phyloP scores from a whole-genome alignment of 2,888 invertebrate species.

The Deilephila elpenor region DNA sequence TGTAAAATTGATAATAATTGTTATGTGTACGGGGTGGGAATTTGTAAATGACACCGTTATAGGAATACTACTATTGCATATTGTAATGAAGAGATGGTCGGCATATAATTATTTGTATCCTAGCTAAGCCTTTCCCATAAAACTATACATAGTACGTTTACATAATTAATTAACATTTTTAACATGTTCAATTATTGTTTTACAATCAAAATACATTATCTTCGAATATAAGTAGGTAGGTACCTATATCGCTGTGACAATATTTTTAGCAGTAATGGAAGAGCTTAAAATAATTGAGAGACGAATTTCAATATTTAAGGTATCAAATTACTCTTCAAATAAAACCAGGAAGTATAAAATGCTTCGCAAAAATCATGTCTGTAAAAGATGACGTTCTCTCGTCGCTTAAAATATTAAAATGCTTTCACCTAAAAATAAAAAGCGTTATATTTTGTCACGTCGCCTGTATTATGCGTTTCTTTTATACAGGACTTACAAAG shows the following conservation, averaged over 20 bases:
- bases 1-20: too few species aligned
- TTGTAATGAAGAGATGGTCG: too few species aligned
- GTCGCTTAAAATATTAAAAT: constrained; percentile 6
- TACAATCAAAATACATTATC: background rate
- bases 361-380: background rate
- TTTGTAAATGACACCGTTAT: too few species aligned
- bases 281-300: background rate
- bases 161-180: too few species aligned
- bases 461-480: background rate
- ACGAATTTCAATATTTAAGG: background rate
- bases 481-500: background rate
- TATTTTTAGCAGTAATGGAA: too few species aligned
- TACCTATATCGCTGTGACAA: background rate
- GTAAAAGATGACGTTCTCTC: background rate
- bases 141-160: too few species aligned
- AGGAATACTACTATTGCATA: too few species aligned
- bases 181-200: too few species aligned
- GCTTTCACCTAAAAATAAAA: background rate
- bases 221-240: background rate
- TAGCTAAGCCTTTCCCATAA: too few species aligned
- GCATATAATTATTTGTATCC: too few species aligned
- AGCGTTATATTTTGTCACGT: background rate
- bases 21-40: too few species aligned
- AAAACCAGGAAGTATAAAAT: background rate
- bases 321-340: background rate